Conservation (phyloP, 1,140 invertebrate genomes). For the Cepaea nemoralis region DNA sequence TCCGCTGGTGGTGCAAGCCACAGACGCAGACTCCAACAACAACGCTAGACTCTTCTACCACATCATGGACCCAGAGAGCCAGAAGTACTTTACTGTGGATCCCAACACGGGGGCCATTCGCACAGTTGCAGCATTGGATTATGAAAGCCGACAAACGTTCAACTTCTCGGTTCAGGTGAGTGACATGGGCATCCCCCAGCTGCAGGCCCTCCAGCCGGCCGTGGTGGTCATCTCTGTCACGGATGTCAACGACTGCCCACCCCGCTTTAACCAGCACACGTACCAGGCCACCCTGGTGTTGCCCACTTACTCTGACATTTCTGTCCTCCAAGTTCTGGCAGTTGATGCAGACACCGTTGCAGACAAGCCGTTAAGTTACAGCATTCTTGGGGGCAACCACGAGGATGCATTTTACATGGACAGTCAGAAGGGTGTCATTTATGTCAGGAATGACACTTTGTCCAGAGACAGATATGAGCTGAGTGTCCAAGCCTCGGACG, state of each 20-base stretch:
- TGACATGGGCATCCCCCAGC: constrained; percentile 83
- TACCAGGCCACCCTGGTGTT: constrained; percentile 85
- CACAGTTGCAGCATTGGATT: constrained; percentile 83
- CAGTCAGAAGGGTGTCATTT: constrained; percentile 55
- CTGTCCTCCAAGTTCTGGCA: constrained; percentile 58
- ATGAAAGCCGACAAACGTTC: constrained; percentile 81
- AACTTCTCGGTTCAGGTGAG: constrained; percentile 88
- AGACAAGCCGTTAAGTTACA: constrained; percentile 74
- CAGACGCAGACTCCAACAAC: constrained; percentile 81
- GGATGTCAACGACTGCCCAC: constrained; percentile 90
- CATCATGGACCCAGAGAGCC: constrained; percentile 82
- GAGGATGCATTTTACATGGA: constrained; percentile 67
- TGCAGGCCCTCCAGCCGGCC: constrained; percentile 80
- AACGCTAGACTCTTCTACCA: constrained; percentile 88
- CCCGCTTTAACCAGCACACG: constrained; percentile 79
- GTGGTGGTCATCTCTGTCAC: constrained; percentile 78
- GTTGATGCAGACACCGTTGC: constrained; percentile 62
- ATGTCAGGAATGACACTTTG: constrained; percentile 49
- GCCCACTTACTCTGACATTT: constrained; percentile 74
- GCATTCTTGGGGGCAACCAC: constrained; percentile 86
- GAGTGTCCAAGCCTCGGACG: constrained; percentile 75
- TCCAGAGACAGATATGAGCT: constrained; percentile 67
- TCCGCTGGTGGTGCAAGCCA: constrained; percentile 83
- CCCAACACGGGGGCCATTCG: constrained; percentile 88
- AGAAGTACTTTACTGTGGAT: constrained; percentile 87